Evolutionary conservation across 2,797 vertebrate genomes (phyloP), one percentile per base, ranked within the genome.

Genomic region (Sebastiscus albofasciatus): DNA sequence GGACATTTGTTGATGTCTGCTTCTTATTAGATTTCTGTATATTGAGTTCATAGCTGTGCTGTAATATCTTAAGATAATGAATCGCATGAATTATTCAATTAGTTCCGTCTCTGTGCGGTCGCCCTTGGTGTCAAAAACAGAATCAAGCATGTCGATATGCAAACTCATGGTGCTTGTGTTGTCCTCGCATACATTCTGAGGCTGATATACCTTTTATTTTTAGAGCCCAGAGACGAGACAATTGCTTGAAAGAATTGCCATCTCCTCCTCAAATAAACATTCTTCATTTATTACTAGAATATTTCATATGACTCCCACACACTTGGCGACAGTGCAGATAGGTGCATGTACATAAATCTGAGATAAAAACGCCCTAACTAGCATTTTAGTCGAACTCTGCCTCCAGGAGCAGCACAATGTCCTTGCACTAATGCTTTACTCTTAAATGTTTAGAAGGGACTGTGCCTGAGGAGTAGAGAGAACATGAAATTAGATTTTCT

Each of bases 71-170:
- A 12, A 58, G 72, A 75, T 82, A 82, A 87, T 86, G 54, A 82
- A 89, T 85, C 65, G 56, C 75, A 87, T 85, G 42, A 71, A 77
- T 82, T 78, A 88, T 88, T 84, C 72, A 86, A 22, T 86, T 77
- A 78, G 61, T 58, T 80, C 31, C 34, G 56, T 52, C 81, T 72
- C 70, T 13, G 42, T 69, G 61, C 62, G 49, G 70, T 81, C 13
- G 36, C 71, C 82, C 71, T 68, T 12, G 2, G 75, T 73, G 64
- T 79, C 80, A 27, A 70, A 54, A 79, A 79, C 18, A 3, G 20
- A 80, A 59, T 83, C 69, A 62, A 4, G 79, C 5, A 7, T 55
- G 34, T 80, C 62, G 60, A 67, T 83, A 77, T 78, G 71, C 77
- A 80, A 66, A 75, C 72, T 66, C 55, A 59, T 56, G 49, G 67